Conservation (phyloP, 1,140 invertebrate species). For the Brachionus rotundiformis region DNA sequence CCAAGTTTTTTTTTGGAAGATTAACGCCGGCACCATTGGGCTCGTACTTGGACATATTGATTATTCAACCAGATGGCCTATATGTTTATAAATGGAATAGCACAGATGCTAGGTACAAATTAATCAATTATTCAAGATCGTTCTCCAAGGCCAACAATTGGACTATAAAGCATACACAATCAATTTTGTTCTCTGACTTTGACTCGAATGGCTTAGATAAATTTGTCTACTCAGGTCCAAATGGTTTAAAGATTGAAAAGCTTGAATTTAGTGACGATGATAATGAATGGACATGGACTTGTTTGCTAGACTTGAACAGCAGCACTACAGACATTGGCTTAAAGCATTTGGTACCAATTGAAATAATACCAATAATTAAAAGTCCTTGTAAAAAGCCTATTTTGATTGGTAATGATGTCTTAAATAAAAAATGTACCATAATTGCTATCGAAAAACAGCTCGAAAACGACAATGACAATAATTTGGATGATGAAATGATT, state of each 20-base stretch:
- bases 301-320: slow-evolving; percentile 1
- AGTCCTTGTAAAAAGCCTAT: slow-evolving; percentile 2
- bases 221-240: slow-evolving; percentile 15
- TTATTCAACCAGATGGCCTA: slow-evolving; percentile 8
- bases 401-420: not conserved
- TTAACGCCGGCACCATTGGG: not conserved
- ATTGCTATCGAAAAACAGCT: slow-evolving; percentile 4
- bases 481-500: not conserved
- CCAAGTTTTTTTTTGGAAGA: slow-evolving; percentile 13
- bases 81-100: slow-evolving; percentile 8
- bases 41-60: not conserved
- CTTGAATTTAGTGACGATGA: not conserved
- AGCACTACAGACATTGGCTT: not conserved
- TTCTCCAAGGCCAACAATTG: slow-evolving; percentile 2
- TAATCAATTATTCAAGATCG: not conserved
- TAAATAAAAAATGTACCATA: not conserved
- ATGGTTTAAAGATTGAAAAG: not conserved
- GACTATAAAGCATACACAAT: slow-evolving; percentile 9
- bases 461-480: not conserved
- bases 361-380: slow-evolving; percentile 16
- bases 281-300: not conserved
- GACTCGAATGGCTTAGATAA: slow-evolving; percentile 16
- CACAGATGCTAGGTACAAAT: not conserved
- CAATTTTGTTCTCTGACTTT: slow-evolving; percentile 32
- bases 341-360: slow-evolving; percentile 22